These are phyloP conservation scores for Neoseiulus cucumeris DNA, from an alignment of 1,140 invertebrate species.

Conservation along the genomic window DNA sequence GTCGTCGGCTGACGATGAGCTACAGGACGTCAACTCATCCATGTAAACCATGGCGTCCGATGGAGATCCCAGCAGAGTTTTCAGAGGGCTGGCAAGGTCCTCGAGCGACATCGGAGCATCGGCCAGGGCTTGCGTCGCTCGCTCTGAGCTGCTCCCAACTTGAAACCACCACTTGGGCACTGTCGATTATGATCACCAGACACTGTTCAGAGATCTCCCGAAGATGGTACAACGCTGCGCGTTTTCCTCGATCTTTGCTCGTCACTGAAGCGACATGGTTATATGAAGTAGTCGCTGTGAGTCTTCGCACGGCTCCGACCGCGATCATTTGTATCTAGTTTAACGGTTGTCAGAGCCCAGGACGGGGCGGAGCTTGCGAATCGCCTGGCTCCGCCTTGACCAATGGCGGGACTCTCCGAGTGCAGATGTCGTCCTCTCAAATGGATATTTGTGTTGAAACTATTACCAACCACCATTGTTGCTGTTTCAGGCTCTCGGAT, in stretches of 20 bases:
- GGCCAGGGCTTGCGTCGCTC: background rate
- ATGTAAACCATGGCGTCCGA: slow-evolving; percentile 3
- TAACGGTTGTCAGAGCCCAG: slow-evolving; percentile 1
- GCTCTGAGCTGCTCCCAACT: background rate
- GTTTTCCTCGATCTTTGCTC: background rate
- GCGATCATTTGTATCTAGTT: slow-evolving; percentile 3
- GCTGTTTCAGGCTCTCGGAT: too few species aligned
- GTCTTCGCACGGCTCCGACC: background rate
- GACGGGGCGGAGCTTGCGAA: background rate
- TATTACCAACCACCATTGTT: too few species aligned
- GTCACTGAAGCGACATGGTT: background rate
- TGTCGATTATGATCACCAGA: background rate
- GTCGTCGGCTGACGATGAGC: slow-evolving; percentile 1
- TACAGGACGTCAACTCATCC: slow-evolving; percentile 7
- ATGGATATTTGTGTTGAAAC: too few species aligned
- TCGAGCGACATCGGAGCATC: slow-evolving; percentile 2
- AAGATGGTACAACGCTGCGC: background rate
- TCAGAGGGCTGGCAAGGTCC: slow-evolving; percentile 8
- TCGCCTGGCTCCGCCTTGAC: background rate
- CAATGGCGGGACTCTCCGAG: too few species aligned
- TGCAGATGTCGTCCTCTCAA: too few species aligned
- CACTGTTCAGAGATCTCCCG: background rate
- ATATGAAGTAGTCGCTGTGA: background rate
- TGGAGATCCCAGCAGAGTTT: background rate
- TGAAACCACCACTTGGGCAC: background rate